Evolutionary conservation across 2,113 vertebrate species (phyloP).

Genomic region (Cyanoderma ruficeps): DNA sequence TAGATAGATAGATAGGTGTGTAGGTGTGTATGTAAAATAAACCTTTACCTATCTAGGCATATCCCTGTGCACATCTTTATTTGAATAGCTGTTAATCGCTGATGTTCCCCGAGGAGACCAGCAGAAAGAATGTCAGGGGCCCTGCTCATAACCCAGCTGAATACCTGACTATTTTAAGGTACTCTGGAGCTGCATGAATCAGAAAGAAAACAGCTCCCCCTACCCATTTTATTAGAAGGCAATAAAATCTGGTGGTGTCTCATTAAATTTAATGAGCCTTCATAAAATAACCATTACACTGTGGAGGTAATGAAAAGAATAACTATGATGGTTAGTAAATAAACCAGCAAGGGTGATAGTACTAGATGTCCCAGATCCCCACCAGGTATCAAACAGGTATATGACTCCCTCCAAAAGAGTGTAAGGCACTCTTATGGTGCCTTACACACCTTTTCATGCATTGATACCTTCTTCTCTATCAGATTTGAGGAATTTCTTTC

Average conservation of each 20-base stretch:
- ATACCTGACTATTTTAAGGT: conserved; percentile 64
- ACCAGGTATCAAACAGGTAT: not conserved
- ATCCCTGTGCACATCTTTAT: not conserved
- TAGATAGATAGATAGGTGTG: no score
- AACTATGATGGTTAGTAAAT: conserved; percentile 76
- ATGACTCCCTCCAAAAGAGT: not conserved
- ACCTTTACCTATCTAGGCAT: not conserved
- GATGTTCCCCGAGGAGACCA: not conserved
- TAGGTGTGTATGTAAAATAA: not conserved
- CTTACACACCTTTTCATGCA: not conserved
- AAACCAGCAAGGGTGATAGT: conserved; percentile 57
- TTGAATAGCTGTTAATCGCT: conserved; percentile 41
- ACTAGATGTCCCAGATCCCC: not conserved
- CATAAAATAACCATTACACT: conserved; percentile 78
- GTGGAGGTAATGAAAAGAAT: conserved; percentile 77
- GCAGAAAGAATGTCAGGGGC: conserved; percentile 9
- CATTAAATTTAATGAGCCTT: conserved; percentile 81
- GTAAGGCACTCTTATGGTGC: not conserved
- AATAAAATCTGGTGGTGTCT: conserved; percentile 75
- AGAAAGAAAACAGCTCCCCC: conserved; percentile 64
- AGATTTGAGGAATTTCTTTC: not conserved
- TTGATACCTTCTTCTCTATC: not conserved
- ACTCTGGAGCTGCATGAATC: conserved; percentile 67
- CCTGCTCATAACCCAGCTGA: not conserved
- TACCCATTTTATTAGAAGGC: conserved; percentile 72